Base-by-base conservation (phyloP, 2,888 invertebrate genomes). In the Agrotis exclamationis region DNA sequence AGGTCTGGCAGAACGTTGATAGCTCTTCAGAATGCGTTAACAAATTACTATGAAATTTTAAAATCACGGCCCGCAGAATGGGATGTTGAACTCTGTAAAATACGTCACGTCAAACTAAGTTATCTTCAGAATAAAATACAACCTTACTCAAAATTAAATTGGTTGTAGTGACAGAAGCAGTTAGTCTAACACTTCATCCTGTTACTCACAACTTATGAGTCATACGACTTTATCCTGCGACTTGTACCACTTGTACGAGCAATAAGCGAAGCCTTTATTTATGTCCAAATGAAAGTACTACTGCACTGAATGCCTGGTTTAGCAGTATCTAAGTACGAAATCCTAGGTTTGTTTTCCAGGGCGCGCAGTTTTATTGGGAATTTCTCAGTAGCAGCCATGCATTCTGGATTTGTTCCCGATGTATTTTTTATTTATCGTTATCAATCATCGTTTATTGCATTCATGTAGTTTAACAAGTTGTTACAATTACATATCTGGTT, bases 131-230 rank as follows among this genome's bases (percentile, higher is more conserved):
- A n/a, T 70, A 3, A 24, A 71, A 74, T 9, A 5, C 51, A 65
- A 65, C 44, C 47, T 58, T 14, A 58, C 47, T 65, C 47, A 74
- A 65, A 73, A 48, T 58, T 16, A 51, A 73, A 74, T 51, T 56
- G 57, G 6, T 1, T 58, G 22, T 51, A 64, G 50, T 67, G 54
- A 67, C 67, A 67, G 48, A 39, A 45, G 18, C 53, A 66, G 74
- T 73, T 54, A 48, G 58, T 44, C 11, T 44, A 18, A 50, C 59
- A 48, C 13, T 45, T 47, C 60, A 62, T 62, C 54, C 50, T 54
- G 64, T 59, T 62, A 24, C 50, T 54, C 24, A 22, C 24, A 28
- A 11, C 9, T 18, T 16, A 24, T 66, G 56, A 70, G 7, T 47
- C 66, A 66, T 39, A 28, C 3, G 24, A 44, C 45, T 24, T 67